These are phyloP conservation scores for Ormyrus nitidulus DNA, from an alignment of 2,888 invertebrate genomes.

Conservation along the genomic window DNA sequence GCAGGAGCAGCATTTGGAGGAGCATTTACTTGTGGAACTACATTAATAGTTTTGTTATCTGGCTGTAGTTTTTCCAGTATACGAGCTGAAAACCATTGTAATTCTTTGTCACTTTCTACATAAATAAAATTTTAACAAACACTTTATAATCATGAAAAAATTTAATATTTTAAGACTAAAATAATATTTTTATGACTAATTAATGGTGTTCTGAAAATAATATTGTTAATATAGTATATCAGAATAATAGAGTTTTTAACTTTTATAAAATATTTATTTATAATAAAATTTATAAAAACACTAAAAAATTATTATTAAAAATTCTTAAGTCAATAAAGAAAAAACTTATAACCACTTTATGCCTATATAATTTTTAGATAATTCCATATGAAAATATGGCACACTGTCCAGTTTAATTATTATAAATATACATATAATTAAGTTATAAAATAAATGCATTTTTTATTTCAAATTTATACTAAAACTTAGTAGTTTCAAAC, in stretches of 20 bases:
- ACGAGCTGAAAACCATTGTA: conserved; percentile 47
- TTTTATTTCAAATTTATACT: no score
- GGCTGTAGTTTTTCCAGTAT: conserved; percentile 38
- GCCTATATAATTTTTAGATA: not conserved
- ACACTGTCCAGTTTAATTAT: conserved; percentile 4
- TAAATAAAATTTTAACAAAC: not conserved
- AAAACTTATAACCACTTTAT: not conserved
- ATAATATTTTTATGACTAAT: no score
- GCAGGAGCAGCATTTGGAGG: conserved; percentile 33
- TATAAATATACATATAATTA: conserved; percentile 9
- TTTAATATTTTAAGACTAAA: no score
- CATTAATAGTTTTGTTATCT: conserved; percentile 46
- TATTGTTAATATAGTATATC: no score
- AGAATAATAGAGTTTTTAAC: conserved; percentile 7
- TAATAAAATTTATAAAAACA: conserved; percentile 48
- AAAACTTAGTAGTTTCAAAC: no score
- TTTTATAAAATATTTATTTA: conserved; percentile 43
- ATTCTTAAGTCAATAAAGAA: not conserved
- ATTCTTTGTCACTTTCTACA: conserved; percentile 7
- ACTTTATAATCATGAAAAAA: no score
- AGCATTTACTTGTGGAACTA: conserved; percentile 38
- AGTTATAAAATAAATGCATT: not conserved
- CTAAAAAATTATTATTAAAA: conserved; percentile 34
- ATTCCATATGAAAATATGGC: not conserved
- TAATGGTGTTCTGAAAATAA: not conserved